phyloP scores from a whole-genome alignment of 1,140 invertebrate species.

The Scaptomyza graminum region DNA sequence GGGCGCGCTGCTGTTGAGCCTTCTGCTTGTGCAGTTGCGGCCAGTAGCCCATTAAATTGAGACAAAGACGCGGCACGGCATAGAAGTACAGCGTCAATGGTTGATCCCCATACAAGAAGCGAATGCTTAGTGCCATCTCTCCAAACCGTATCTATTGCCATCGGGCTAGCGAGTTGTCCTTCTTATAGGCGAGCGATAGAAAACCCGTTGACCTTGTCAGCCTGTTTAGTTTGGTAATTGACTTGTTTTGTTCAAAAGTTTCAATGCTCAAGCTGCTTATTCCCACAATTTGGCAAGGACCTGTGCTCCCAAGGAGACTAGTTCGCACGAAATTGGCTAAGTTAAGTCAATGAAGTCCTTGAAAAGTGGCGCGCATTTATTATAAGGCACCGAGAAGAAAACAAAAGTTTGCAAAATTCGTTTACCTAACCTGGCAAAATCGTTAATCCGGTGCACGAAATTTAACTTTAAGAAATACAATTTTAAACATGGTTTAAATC shows the following conservation, averaged over 20 bases:
- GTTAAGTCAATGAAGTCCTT: no score
- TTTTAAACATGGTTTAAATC: no score
- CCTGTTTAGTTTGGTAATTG: constrained; percentile 18
- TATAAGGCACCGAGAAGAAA: no score
- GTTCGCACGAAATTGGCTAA: no score
- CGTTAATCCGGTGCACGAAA: no score
- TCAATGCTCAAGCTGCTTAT: constrained; percentile 11
- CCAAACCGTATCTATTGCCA: not conserved
- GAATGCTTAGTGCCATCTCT: constrained; percentile 10
- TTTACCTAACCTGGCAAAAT: no score
- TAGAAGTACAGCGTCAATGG: constrained; percentile 56
- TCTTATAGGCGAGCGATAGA: constrained; percentile 14
- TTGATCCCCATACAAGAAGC: constrained; percentile 41
- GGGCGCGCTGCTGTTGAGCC: constrained; percentile 7
- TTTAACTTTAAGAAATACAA: no score
- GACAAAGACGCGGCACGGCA: constrained; percentile 55
- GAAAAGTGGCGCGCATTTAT: no score
- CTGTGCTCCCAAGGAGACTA: no score
- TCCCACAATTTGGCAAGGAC: constrained; percentile 16
- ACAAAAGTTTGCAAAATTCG: no score
- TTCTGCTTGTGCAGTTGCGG: constrained; percentile 6
- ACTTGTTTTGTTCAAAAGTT: constrained; percentile 26
- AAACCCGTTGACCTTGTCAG: not conserved
- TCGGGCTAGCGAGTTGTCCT: not conserved
- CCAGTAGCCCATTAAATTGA: constrained; percentile 68